phyloP scores from a whole-genome alignment of 2,113 vertebrate species.

The Anarhynchus alexandrinus region DNA sequence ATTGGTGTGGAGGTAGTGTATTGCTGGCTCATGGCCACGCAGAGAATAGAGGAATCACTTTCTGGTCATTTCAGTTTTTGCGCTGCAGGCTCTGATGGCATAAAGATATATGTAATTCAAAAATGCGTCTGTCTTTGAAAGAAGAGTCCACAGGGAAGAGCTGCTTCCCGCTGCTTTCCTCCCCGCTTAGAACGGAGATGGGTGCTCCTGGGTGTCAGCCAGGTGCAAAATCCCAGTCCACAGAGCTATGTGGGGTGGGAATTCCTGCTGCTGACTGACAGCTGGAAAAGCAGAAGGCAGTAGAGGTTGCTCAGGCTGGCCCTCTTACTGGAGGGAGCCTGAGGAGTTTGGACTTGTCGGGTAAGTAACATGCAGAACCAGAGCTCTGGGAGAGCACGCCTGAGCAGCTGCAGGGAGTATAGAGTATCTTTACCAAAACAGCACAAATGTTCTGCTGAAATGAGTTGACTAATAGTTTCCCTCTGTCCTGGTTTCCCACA shows the following conservation, averaged over 20 bases:
- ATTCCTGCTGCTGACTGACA: background rate
- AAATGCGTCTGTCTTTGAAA: background rate
- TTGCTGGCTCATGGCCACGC: background rate
- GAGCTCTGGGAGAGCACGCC: background rate
- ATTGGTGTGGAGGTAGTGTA: background rate
- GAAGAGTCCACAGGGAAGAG: background rate
- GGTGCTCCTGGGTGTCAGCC: background rate
- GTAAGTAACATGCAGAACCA: background rate
- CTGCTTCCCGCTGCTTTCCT: background rate
- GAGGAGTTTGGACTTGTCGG: background rate
- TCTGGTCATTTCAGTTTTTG: background rate
- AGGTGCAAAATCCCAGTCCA: background rate
- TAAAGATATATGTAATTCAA: background rate
- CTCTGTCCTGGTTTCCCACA: background rate
- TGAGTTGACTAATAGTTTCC: background rate
- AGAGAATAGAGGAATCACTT: background rate
- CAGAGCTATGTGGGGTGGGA: background rate
- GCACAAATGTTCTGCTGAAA: conserved; percentile 15
- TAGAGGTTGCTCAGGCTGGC: background rate
- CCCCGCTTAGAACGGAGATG: background rate
- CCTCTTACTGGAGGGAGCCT: background rate
- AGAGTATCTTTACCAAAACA: background rate
- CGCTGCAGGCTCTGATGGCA: background rate
- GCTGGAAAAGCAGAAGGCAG: background rate
- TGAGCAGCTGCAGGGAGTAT: conserved; percentile 17